phyloP scores from a whole-genome alignment of 2,888 invertebrate genomes.

The Oscheius sp. region DNA sequence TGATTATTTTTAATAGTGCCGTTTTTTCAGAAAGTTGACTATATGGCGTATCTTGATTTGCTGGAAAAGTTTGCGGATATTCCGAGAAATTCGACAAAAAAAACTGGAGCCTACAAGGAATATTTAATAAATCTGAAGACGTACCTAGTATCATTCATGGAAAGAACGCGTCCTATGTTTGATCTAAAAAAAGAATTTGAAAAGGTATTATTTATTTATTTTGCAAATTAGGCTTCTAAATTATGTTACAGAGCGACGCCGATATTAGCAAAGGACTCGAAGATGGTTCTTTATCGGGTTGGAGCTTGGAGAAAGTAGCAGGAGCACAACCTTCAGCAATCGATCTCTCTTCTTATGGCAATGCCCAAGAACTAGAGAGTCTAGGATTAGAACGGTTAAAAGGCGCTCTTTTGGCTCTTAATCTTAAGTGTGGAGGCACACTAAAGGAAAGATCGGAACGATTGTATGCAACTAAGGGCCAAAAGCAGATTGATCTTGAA shows the following conservation, averaged over 20 bases:
- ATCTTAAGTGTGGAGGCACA: conserved; percentile 97
- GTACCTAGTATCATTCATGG: conserved; percentile 61
- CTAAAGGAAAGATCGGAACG: conserved; percentile 95
- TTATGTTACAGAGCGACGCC: conserved; percentile 26
- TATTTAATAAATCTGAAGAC: conserved; percentile 81
- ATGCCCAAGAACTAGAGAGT: conserved; percentile 94
- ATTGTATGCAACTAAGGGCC: conserved; percentile 91
- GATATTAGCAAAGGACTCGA: conserved; percentile 86
- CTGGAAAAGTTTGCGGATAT: conserved; percentile 96
- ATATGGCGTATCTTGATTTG: conserved; percentile 89
- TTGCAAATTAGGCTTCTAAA: background rate
- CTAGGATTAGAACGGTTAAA: conserved; percentile 95
- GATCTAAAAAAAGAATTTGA: conserved; percentile 55
- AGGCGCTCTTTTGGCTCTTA: conserved; percentile 94
- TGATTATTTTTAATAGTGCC: background rate
- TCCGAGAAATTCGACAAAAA: conserved; percentile 78
- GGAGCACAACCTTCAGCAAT: conserved; percentile 78
- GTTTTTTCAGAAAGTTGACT: conserved; percentile 78
- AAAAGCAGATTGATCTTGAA: conserved; percentile 83
- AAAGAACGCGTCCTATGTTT: conserved; percentile 63
- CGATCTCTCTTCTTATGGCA: conserved; percentile 96
- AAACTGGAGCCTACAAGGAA: conserved; percentile 71
- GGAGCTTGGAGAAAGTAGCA: conserved; percentile 77
- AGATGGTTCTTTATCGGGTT: conserved; percentile 88
- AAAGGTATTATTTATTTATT: background rate